phyloP scores from a whole-genome alignment of 2,113 vertebrate genomes.

The Lanius ludovicianus region DNA sequence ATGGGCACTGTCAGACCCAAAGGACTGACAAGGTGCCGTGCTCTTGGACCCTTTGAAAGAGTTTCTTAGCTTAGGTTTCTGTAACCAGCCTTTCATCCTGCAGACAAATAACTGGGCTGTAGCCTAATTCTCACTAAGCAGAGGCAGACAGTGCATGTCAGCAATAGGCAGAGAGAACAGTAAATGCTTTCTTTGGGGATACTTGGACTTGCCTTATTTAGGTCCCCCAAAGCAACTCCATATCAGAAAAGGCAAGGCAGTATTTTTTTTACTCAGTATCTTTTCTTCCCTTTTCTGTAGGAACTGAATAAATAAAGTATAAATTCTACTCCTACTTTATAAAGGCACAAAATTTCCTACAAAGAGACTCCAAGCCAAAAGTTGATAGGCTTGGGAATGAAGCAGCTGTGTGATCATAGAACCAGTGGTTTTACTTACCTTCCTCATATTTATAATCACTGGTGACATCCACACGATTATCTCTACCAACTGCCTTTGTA shows the following conservation, averaged over 20 bases:
- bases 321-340: not conserved
- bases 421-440: conserved; percentile 61
- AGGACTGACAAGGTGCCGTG: not conserved
- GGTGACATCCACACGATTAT: conserved; percentile 73
- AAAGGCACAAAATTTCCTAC: not conserved
- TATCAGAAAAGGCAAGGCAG: not conserved
- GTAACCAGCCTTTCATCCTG: not conserved
- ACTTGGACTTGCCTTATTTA: not conserved
- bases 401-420: not conserved
- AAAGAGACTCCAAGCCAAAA: not conserved
- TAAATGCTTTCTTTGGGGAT: not conserved
- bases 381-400: not conserved
- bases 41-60: not conserved
- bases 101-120: not conserved
- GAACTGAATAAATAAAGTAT: not conserved
- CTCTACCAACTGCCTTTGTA: conserved; percentile 79
- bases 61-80: not conserved
- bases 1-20: not conserved
- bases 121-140: not conserved
- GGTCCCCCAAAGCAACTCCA: not conserved
- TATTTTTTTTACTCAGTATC: not conserved
- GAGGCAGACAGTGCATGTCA: not conserved
- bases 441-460: conserved; percentile 75
- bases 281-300: not conserved
- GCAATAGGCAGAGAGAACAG: not conserved